Evolutionary conservation across 2,888 invertebrate species (phyloP).

Genomic region (Philaethria dido): DNA sequence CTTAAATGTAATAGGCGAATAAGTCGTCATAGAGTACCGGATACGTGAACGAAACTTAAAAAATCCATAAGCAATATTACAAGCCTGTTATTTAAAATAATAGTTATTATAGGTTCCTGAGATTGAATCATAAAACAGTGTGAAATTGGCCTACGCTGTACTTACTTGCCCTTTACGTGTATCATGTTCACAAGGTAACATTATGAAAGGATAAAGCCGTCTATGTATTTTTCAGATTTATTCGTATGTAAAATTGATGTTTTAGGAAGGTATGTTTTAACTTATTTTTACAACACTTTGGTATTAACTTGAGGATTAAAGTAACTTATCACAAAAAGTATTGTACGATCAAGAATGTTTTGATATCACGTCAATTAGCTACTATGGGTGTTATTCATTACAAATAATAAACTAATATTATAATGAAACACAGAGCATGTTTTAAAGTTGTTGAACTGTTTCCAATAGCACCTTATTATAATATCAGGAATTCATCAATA

Average conservation of each 20-base stretch:
- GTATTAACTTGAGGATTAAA: too few species aligned
- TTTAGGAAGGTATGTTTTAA: too few species aligned
- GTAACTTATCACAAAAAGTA: too few species aligned
- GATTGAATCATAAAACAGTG: constrained; percentile 39
- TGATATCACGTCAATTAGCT: too few species aligned
- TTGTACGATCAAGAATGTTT: too few species aligned
- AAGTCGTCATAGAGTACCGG: too few species aligned
- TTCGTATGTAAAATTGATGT: background rate
- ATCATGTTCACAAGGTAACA: background rate
- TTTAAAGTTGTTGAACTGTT: constrained; percentile 20
- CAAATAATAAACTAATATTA: background rate
- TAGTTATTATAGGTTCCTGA: constrained; percentile 16
- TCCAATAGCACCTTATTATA: constrained; percentile 24
- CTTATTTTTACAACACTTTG: too few species aligned
- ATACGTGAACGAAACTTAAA: background rate
- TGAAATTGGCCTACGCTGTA: constrained; percentile 46
- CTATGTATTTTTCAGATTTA: background rate
- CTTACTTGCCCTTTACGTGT: constrained; percentile 25
- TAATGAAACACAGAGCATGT: background rate
- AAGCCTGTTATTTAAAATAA: background rate
- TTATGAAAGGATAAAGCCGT: background rate
- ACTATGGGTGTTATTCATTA: too few species aligned
- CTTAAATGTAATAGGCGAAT: too few species aligned
- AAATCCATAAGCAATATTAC: background rate
- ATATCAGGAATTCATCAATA: constrained; percentile 44